Evolutionary conservation across 2,797 vertebrate genomes (phyloP).

Genomic region (Coreius guichenoti): DNA sequence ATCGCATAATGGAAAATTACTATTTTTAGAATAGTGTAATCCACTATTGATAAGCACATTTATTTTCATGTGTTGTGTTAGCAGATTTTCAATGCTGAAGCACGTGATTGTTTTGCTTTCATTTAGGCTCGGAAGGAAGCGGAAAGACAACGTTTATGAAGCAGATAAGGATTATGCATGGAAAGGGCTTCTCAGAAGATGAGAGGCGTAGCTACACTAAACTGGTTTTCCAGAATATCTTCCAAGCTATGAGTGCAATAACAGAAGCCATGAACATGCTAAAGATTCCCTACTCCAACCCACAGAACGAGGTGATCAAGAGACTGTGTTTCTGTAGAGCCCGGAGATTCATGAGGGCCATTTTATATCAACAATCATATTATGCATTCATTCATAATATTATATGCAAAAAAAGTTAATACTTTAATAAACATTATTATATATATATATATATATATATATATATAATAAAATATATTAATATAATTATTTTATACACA

Average conservation of each 20-base stretch:
- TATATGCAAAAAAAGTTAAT: too few relatives aligned
- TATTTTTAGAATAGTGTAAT: too few relatives aligned
- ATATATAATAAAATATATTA: too few relatives aligned
- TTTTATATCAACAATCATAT: too few relatives aligned
- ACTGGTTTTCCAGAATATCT: constrained; percentile 82
- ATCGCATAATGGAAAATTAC: too few relatives aligned
- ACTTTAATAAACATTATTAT: too few relatives aligned
- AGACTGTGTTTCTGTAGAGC: background rate
- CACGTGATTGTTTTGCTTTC: background rate
- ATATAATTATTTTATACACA: too few relatives aligned
- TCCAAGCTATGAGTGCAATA: constrained; percentile 77
- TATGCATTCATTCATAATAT: too few relatives aligned
- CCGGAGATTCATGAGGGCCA: background rate
- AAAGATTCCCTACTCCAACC: constrained; percentile 76
- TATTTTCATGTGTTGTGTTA: background rate
- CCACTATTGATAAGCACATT: background rate
- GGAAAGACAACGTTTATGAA: constrained; percentile 84
- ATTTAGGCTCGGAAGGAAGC: constrained; percentile 79
- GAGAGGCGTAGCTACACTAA: constrained; percentile 76
- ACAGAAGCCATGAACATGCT: constrained; percentile 76
- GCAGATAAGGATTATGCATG: constrained; percentile 84
- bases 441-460: too few relatives aligned
- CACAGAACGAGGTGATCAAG: constrained; percentile 75
- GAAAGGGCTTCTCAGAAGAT: constrained; percentile 77
- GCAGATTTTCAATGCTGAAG: background rate